Percentiles rank a stretch among this genome's conserved stretches.
Evolutionary conservation across 2,888 invertebrate genomes (phyloP).

Genomic region (Ferdinandea cuprea): DNA sequence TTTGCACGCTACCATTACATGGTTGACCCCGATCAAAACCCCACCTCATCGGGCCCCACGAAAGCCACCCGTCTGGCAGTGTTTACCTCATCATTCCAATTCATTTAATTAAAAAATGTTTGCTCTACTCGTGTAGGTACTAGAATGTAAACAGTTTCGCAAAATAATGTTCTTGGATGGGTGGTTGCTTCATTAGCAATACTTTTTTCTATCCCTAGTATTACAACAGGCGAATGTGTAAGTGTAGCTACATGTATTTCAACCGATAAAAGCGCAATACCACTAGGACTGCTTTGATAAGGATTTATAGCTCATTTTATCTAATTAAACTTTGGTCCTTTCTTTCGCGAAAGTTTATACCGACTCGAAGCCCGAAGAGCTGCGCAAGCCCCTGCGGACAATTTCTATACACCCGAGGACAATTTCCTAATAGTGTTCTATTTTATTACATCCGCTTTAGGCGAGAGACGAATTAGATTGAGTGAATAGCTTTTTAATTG

Average conservation of each 20-base stretch:
- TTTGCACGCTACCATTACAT: slow-evolving; percentile 59
- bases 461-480: slow-evolving; percentile 12
- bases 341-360: slow-evolving; percentile 55
- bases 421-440: slow-evolving; percentile 53
- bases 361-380: slow-evolving; percentile 4
- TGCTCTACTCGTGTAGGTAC: slow-evolving; percentile 64
- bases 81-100: slow-evolving; percentile 72
- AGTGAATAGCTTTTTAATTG: slow-evolving; percentile 64
- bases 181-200: slow-evolving; percentile 61
- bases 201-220: not conserved
- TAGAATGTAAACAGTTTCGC: slow-evolving; percentile 62
- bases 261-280: slow-evolving; percentile 71
- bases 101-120: slow-evolving; percentile 73
- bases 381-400: not conserved
- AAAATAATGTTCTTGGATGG: slow-evolving; percentile 24
- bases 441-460: slow-evolving; percentile 56
- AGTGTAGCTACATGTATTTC: slow-evolving; percentile 54
- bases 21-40: slow-evolving; percentile 27
- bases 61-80: slow-evolving; percentile 60
- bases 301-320: slow-evolving; percentile 73
- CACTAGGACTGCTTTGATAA: slow-evolving; percentile 67
- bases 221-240: slow-evolving; percentile 28
- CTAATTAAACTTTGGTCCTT: slow-evolving; percentile 71
- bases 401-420: slow-evolving; percentile 26
- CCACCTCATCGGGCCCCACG: slow-evolving; percentile 43